Base-by-base conservation (phyloP, 1,140 invertebrate species). In the Drosophila kikkawai region DNA sequence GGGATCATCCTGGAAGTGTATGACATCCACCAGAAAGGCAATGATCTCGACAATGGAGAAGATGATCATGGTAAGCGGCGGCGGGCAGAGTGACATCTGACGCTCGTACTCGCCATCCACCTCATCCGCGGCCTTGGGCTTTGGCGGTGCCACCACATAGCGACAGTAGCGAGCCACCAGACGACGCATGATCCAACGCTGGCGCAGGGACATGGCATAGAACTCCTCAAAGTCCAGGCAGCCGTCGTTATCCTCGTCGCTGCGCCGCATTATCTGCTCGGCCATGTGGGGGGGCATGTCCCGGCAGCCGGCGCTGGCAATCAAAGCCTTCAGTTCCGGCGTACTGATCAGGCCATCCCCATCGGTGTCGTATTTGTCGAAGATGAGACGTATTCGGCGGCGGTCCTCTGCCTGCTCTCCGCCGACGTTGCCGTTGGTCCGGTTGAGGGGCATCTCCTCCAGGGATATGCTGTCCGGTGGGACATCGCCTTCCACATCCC, bases 41-140 rank as follows among this genome's bases (percentile, higher is more conserved):
- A 95, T 93, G 36, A 96, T 96, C 93, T 96, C 96, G 69, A 96
- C 92, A 22, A 96, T 85, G 0, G 96, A 96, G 76, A 96, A 95
- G 50, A 96, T 93, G 70, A 98, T 94, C 96, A 98, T 98, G 79
- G 97, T 97, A 36, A 99, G 77, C 4, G 97, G 96, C 2, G 97
- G 97, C 26, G 97, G 97, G 88, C 95, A 96, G 85, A 97, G 97
- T 17, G 95, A 96, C 93, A 98, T 98, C 90, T 97, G 95, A 79
- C 97, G 96, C 86, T 98, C 96, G 92, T 98, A 98, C 22, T 95
- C 94, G 26, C 96, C 96, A 94, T 97, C 96, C 91, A 94, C 93
- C 91, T 75, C 93, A 91, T 75, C 93, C 78, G 51, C 51, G 67
- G 76, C 63, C 50, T 34, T 51, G 50, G 50, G 94, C 93, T 81